Evolutionary conservation across 2,888 invertebrate species (phyloP).

Genomic region (Erebia aethiops): DNA sequence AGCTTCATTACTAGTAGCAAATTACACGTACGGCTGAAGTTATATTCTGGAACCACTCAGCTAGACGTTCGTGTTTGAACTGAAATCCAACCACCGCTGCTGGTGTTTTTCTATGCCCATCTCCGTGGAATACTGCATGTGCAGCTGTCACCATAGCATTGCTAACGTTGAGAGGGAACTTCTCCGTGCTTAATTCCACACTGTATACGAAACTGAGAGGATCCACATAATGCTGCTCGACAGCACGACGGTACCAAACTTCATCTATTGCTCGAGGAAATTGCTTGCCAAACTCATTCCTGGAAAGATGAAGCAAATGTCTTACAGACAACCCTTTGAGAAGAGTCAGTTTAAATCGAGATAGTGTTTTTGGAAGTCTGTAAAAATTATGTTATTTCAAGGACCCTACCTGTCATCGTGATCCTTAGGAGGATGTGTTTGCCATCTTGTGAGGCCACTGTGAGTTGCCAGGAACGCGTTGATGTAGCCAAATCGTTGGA

Average conservation of each 20-base stretch:
- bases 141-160: conserved; percentile 92
- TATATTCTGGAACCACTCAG: conserved; percentile 90
- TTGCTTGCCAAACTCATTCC: conserved; percentile 88
- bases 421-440: conserved; percentile 83
- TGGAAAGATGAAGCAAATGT: conserved; percentile 47
- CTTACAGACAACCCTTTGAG: no score
- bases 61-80: conserved; percentile 90
- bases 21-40: conserved; percentile 85
- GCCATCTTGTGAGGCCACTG: conserved; percentile 95
- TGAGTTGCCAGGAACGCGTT: conserved; percentile 95
- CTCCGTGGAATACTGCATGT: conserved; percentile 89
- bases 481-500: conserved; percentile 92
- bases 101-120: conserved; percentile 84
- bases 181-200: conserved; percentile 67
- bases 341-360: neutral
- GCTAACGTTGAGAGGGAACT: conserved; percentile 81
- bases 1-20: neutral
- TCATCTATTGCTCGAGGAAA: conserved; percentile 93
- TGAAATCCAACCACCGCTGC: conserved; percentile 90
- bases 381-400: neutral
- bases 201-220: conserved; percentile 91
- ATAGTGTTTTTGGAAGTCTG: neutral
- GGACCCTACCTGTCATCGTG: conserved; percentile 67
- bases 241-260: conserved; percentile 94
- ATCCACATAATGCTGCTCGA: conserved; percentile 91